Base-by-base conservation (phyloP, 2,113 vertebrate species). In the Varanus komodoensis region DNA sequence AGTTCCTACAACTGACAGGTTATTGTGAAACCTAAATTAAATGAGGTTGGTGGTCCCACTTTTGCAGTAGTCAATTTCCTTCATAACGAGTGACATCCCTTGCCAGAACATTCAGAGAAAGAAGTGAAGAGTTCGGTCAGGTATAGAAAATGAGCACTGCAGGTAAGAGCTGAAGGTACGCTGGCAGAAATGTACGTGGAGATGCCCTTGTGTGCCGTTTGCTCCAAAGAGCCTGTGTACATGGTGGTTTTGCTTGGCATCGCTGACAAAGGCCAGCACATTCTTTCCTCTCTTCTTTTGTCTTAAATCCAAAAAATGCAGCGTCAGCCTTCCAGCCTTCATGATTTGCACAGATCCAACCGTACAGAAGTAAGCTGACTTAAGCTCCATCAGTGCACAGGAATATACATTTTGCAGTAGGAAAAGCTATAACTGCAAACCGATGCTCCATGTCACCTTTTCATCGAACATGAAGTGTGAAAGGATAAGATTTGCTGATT, bases 21-120 rank as follows among this genome's bases (percentile, higher is more conserved):
- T 85, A 29, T 77, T 48, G 90, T 93, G 69, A 61, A 64, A 34
- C 52, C 94, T 90, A 93, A 89, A 84, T 64, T 34, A 92, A 93
- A 94, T 87, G 73, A 94, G 87, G 81, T 94, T 94, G 67, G 88
- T 68, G 92, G 81, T 87, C 91, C 87, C 87, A 79, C 73, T 93
- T 89, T 92, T 91, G 86, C 68, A 80, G 84, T 87, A 64, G 61
- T 3, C 79, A 86, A 67, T 54, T 90, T 93, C 87, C 34, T 0
- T 0, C 38, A 48, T 67, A 86, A 86, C 6, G 0, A 29, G 85
- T 94, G 87, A 29, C 25, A 64, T n/a, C 19, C 32, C 21, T 87
- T 67, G 57, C n/a, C 89, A 88, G 68, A 73, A 54, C 87, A 92
- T 29, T 69, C 38, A 71, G 50, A 15, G 32, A 38, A 38, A 68